Base-by-base conservation (phyloP, 2,113 vertebrate species). In the Dunckerocampus dactyliophorus region DNA sequence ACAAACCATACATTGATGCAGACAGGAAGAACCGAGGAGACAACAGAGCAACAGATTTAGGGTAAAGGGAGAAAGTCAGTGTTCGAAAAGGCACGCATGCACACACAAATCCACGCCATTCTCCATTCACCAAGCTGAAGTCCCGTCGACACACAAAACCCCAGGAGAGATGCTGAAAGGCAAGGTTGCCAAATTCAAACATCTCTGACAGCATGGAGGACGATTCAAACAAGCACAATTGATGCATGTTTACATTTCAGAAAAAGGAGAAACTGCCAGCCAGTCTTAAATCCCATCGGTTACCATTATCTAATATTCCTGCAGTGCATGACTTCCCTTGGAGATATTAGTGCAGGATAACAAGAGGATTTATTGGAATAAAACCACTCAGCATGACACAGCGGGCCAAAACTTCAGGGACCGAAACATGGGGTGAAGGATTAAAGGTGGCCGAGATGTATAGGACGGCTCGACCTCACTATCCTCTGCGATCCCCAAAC, bases 361-460 rank as follows among this genome's bases (percentile, higher is more conserved):
- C 70, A 84, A 71, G 75, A 84, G 72, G 74, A 82, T 85, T 86
- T 84, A 82, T 80, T 81, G 57, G 76, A 67, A 79, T 74, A 71
- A 73, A 86, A 85, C 72, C 73, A 81, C 70, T 81, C 73, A 71
- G 73, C 66, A 81, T 31, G 74, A 58, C 45, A 75, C 64, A 70
- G 71, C 56, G 64, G 74, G 76, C 78, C 69, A 76, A 80, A 77
- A 74, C 67, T 81, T 59, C 63, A 65, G 47, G 71, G 69, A 68
- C 63, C 70, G 65, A 74, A 69, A 62, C 73, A 64, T 5, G 61
- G 12, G 20, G 17, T 22, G 28, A 24, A 65, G 50, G 31, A 59
- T 62, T 47, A 63, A 68, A 42, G 34, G 42, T 71, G 71, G 68
- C n/a, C 57, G 74, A 74, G 58, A 67, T 80, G 7, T 19, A 20